phyloP scores from a whole-genome alignment of 2,113 vertebrate species.

The Eublepharis macularius region DNA sequence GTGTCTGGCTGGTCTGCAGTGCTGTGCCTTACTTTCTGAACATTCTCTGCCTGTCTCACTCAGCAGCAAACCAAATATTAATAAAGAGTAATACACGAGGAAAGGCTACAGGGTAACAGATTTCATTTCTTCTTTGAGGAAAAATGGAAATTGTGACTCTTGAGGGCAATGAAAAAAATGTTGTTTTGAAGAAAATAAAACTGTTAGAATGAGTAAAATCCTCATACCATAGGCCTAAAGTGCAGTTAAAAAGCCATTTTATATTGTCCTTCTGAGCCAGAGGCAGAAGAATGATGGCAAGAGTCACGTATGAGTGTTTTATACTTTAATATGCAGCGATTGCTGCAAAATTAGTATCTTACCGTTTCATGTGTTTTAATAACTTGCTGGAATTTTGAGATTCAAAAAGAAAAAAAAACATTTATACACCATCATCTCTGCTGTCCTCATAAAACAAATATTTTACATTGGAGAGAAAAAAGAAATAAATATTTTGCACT shows the following conservation, averaged over 20 bases:
- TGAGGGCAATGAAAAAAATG: constrained; percentile 2
- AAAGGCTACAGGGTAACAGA: constrained; percentile 2
- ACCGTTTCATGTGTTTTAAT: not conserved
- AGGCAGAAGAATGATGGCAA: not conserved
- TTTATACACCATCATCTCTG: too few relatives aligned
- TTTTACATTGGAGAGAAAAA: too few relatives aligned
- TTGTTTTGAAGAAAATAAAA: constrained; percentile 19
- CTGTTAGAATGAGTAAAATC: constrained; percentile 1
- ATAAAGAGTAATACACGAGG: constrained; percentile 23
- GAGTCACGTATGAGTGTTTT: not conserved
- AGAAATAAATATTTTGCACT: too few relatives aligned
- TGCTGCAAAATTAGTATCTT: not conserved
- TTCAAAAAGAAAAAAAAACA: not conserved
- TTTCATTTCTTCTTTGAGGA: constrained; percentile 21
- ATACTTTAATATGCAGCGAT: not conserved
- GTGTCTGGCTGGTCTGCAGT: not conserved
- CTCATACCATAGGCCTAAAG: not conserved
- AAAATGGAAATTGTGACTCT: constrained; percentile 17
- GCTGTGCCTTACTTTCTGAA: not conserved
- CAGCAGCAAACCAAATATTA: constrained; percentile 15
- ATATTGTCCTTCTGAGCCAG: not conserved
- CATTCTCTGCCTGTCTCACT: not conserved
- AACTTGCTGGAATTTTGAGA: not conserved
- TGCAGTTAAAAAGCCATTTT: not conserved
- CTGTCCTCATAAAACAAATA: too few relatives aligned